A percentile compares a stretch with the other conserved stretches of the same genome.
Conservation (phyloP, 2,113 vertebrate species). For the Vulpes ferrilata region DNA sequence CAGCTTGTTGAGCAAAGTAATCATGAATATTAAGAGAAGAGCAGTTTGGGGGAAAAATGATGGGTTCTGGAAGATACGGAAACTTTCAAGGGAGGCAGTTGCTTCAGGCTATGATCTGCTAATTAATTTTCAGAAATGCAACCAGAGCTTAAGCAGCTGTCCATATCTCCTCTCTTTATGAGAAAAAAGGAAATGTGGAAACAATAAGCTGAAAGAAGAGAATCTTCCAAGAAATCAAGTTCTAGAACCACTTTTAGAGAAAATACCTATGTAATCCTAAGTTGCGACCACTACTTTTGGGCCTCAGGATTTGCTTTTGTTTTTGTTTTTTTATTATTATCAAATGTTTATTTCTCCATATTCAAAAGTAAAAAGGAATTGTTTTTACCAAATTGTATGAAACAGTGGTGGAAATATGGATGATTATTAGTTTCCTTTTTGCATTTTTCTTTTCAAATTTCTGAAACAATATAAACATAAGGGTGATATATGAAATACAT, state of each 20-base stretch:
- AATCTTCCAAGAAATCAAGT: constrained; percentile 2
- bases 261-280: background rate
- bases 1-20: background rate
- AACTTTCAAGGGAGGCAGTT: background rate
- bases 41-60: background rate
- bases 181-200: constrained; percentile 31
- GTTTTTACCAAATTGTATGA: background rate
- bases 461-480: background rate
- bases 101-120: background rate
- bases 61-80: background rate
- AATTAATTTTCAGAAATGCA: constrained; percentile 22
- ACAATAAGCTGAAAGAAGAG: background rate
- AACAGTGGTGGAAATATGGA: background rate
- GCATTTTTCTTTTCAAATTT: constrained; percentile 31
- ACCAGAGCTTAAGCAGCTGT: background rate
- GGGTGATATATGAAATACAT: background rate
- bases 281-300: background rate
- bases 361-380: background rate
- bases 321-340: background rate
- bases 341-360: background rate
- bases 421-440: background rate
- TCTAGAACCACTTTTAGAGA: background rate
- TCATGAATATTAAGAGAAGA: background rate
- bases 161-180: background rate
- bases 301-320: background rate